Evolutionary conservation across 1,140 invertebrate species (phyloP).

Genomic region (Helicoverpa armigera): DNA sequence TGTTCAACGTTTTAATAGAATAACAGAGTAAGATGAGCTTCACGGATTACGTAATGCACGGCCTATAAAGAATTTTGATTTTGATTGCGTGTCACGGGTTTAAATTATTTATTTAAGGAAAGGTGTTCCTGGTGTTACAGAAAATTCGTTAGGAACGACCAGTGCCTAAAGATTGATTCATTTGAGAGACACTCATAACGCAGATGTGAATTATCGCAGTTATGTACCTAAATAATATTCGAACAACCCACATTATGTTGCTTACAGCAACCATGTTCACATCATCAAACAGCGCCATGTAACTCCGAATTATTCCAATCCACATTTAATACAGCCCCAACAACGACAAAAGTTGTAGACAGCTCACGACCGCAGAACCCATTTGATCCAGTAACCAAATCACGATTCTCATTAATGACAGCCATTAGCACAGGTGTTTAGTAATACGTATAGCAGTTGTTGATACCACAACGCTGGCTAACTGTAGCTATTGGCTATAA

Average conservation of each 20-base stretch:
- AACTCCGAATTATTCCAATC: slow-evolving; percentile 23
- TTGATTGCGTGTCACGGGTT: slow-evolving; percentile 19
- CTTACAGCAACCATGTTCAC: neutral
- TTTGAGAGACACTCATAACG: neutral
- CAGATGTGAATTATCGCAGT: neutral
- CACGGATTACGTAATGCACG: slow-evolving; percentile 34
- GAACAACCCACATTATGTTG: neutral
- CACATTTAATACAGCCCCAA: slow-evolving; percentile 29
- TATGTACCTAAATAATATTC: neutral
- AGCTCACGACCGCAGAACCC: slow-evolving; percentile 9
- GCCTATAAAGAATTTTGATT: slow-evolving; percentile 43
- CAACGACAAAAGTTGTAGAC: slow-evolving; percentile 37
- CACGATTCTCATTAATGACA: slow-evolving; percentile 48
- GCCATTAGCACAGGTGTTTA: slow-evolving; percentile 46
- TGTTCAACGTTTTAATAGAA: slow-evolving; percentile 51
- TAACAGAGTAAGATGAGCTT: slow-evolving; percentile 42
- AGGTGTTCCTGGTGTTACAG: no score
- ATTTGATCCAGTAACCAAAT: slow-evolving; percentile 42
- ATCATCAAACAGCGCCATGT: neutral
- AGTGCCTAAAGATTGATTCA: no score
- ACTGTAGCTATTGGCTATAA: slow-evolving; percentile 44
- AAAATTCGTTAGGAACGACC: no score
- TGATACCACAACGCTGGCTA: slow-evolving; percentile 28
- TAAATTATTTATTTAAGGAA: slow-evolving; percentile 5
- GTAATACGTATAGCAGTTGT: slow-evolving; percentile 37